Conservation (phyloP, 2,888 invertebrate genomes). For the Oeneis ivallda region DNA sequence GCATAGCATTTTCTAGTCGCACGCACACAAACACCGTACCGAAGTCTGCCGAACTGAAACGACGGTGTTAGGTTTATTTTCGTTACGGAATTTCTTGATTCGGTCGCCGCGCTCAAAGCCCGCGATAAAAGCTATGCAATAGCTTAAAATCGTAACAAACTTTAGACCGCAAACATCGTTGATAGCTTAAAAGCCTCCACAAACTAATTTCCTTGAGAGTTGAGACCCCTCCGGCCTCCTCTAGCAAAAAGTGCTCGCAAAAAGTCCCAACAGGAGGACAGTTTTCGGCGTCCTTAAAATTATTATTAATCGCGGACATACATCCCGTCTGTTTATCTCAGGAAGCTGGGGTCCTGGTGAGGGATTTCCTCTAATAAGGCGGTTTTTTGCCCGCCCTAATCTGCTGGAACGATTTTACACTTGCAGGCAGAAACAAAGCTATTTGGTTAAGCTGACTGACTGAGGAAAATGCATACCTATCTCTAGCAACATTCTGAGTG, state of each 20-base stretch:
- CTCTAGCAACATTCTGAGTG: too few relatives aligned
- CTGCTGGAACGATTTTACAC: slow-evolving; percentile 21
- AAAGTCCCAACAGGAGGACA: slow-evolving; percentile 49
- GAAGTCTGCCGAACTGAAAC: too few relatives aligned
- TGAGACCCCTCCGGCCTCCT: slow-evolving; percentile 37
- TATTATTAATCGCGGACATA: slow-evolving; percentile 76
- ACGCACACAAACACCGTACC: too few relatives aligned
- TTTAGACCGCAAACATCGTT: slow-evolving; percentile 17
- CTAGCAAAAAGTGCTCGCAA: slow-evolving; percentile 29
- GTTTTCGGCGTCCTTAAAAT: slow-evolving; percentile 70
- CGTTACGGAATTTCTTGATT: too few relatives aligned
- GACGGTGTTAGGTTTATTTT: too few relatives aligned
- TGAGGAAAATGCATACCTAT: neutral
- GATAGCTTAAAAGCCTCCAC: slow-evolving; percentile 15
- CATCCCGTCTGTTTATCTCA: slow-evolving; percentile 72
- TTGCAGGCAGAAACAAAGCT: slow-evolving; percentile 18
- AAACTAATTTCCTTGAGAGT: slow-evolving; percentile 68
- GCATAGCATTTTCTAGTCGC: too few relatives aligned
- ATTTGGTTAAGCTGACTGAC: slow-evolving; percentile 9
- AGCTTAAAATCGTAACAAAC: neutral
- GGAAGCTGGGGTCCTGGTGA: slow-evolving; percentile 54
- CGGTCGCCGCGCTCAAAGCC: too few relatives aligned
- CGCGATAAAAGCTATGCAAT: too few relatives aligned
- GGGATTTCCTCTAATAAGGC: slow-evolving; percentile 68
- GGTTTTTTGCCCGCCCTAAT: slow-evolving; percentile 60